phyloP scores from a whole-genome alignment of 37 sponge, comb jelly and placozoan species.

The Petrosia ficiformis region DNA sequence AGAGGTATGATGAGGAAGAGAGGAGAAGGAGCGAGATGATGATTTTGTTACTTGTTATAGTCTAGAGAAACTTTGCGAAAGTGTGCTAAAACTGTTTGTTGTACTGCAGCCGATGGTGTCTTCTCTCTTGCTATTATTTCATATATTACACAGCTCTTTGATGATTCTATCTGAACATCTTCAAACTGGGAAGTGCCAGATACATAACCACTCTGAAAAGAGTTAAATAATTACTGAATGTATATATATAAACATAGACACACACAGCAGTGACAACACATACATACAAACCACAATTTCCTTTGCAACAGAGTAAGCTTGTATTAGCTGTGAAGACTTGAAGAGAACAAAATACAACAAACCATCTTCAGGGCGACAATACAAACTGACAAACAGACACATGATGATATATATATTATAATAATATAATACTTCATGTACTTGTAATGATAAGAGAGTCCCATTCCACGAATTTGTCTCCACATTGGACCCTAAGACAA shows the following conservation, averaged over 20 bases:
- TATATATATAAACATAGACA: neutral
- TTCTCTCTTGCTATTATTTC: conserved; percentile 54
- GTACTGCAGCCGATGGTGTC: conserved; percentile 41
- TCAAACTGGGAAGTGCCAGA: conserved; percentile 54
- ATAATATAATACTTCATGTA: neutral
- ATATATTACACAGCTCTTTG: conserved; percentile 70
- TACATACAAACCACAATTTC: conserved; percentile 73
- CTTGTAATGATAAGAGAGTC: conserved; percentile 88
- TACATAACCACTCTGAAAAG: conserved; percentile 45
- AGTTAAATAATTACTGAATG: neutral
- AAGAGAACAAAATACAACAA: conserved; percentile 61
- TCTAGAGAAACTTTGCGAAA: conserved; percentile 4
- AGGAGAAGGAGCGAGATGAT: neutral
- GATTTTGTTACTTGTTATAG: conserved; percentile 50
- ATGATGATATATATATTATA: neutral
- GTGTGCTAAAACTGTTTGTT: conserved; percentile 39
- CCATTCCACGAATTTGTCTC: conserved; percentile 91
- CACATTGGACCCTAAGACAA: conserved; percentile 90
- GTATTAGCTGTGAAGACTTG: conserved; percentile 71
- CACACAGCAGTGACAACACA: neutral
- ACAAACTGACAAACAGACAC: conserved; percentile 30
- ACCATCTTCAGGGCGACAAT: conserved; percentile 51
- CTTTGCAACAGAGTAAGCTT: conserved; percentile 78
- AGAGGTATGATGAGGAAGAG: neutral
- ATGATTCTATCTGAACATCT: conserved; percentile 61